phyloP scores from a whole-genome alignment of 2,888 invertebrate species.

The Pseudococcus jackbeardsleyi region DNA sequence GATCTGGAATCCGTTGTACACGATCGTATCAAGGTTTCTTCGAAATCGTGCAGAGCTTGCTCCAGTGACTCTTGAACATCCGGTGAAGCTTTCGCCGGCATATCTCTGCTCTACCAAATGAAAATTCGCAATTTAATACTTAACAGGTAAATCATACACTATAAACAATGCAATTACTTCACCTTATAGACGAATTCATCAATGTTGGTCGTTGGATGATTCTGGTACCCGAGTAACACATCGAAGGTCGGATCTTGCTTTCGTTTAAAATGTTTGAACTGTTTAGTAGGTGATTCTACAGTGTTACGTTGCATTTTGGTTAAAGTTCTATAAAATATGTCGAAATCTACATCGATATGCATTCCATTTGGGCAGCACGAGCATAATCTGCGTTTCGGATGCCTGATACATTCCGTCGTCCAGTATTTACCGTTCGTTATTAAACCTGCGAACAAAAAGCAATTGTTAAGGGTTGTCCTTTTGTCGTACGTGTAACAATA shows the following conservation, averaged over 20 bases:
- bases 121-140: constrained; percentile 22
- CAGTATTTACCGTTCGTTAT: constrained; percentile 62
- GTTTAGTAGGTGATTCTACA: constrained; percentile 44
- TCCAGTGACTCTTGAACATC: constrained; percentile 68
- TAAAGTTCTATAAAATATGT: constrained; percentile 57
- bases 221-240: constrained; percentile 51
- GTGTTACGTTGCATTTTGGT: constrained; percentile 58
- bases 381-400: constrained; percentile 63
- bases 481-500: not conserved
- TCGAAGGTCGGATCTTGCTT: constrained; percentile 58
- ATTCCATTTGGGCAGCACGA: constrained; percentile 60
- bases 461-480: not conserved
- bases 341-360: constrained; percentile 64
- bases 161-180: not conserved
- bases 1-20: constrained; percentile 58
- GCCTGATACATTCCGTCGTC: constrained; percentile 63
- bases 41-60: constrained; percentile 79
- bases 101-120: constrained; percentile 57
- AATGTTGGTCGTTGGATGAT: constrained; percentile 44
- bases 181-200: constrained; percentile 63
- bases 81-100: constrained; percentile 65
- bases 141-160: not conserved
- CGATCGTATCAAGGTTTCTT: constrained; percentile 75
- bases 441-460: constrained; percentile 55
- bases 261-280: constrained; percentile 50